These are phyloP conservation scores for Tenebrio molitor DNA, from an alignment of 1,140 invertebrate genomes.

Conservation along the genomic window DNA sequence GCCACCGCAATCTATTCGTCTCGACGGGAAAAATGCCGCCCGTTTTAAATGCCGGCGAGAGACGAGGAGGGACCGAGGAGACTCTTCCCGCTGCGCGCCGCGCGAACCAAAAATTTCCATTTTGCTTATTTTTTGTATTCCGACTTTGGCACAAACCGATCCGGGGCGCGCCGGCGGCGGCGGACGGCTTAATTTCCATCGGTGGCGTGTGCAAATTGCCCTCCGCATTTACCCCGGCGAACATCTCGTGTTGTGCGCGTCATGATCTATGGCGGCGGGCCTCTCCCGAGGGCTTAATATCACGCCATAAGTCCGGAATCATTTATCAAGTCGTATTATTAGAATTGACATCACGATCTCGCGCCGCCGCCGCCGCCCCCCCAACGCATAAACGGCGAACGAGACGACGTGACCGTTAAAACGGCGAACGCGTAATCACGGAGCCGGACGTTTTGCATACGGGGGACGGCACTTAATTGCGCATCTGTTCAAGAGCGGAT, in stretches of 20 bases:
- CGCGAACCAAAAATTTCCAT: too few species aligned
- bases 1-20: slow-evolving; percentile 1
- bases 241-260: slow-evolving; percentile 31
- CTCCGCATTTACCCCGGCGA: slow-evolving; percentile 14
- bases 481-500: slow-evolving; percentile 30
- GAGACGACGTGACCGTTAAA: slow-evolving; percentile 53
- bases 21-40: neutral
- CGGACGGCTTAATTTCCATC: slow-evolving; percentile 28
- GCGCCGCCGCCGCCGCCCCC: slow-evolving; percentile 40
- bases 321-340: slow-evolving; percentile 56
- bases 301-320: slow-evolving; percentile 47
- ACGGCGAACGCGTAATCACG: slow-evolving; percentile 53
- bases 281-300: slow-evolving; percentile 51
- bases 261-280: slow-evolving; percentile 45
- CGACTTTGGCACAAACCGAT: too few species aligned
- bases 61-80: too few species aligned
- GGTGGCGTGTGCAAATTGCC: slow-evolving; percentile 32
- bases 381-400: slow-evolving; percentile 51
- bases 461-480: slow-evolving; percentile 37
- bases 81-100: too few species aligned
- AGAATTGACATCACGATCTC: slow-evolving; percentile 54
- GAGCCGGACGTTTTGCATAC: slow-evolving; percentile 28
- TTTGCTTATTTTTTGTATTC: too few species aligned
- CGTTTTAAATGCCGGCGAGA: too few species aligned
- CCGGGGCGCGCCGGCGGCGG: neutral